Evolutionary conservation across 2,888 invertebrate genomes (phyloP).

Genomic region (Meganola albula): DNA sequence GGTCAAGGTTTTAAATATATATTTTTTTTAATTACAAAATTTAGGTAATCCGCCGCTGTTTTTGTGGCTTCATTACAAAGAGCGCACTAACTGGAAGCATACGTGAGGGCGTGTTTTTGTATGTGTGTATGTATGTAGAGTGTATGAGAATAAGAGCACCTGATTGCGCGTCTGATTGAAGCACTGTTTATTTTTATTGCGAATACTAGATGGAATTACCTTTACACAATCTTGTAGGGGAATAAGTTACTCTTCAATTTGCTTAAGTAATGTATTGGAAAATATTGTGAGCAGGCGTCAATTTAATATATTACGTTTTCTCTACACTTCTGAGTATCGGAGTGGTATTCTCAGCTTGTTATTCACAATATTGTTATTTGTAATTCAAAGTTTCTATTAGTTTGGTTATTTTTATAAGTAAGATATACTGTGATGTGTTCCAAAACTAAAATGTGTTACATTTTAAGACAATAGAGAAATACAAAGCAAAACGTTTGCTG

Average conservation of each 20-base stretch:
- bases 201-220: constrained; percentile 43
- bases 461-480: too few species aligned
- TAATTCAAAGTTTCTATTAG: too few species aligned
- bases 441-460: too few species aligned
- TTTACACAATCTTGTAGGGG: constrained; percentile 29
- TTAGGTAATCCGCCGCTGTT: too few species aligned
- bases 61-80: constrained; percentile 37
- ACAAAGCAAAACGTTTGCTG: too few species aligned
- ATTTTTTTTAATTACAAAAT: too few species aligned
- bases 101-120: constrained; percentile 25
- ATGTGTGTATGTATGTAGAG: constrained; percentile 16
- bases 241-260: constrained; percentile 33
- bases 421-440: too few species aligned
- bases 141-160: constrained; percentile 62
- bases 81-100: constrained; percentile 39
- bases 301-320: constrained; percentile 26
- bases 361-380: too few species aligned
- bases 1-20: too few species aligned
- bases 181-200: constrained; percentile 57
- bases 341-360: too few species aligned
- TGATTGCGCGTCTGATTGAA: constrained; percentile 67
- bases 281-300: constrained; percentile 17
- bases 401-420: too few species aligned
- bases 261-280: constrained; percentile 30
- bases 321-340: constrained; percentile 12